These are phyloP conservation scores for Athalia cordata DNA, from an alignment of 2,888 invertebrate genomes.

Conservation along the genomic window DNA sequence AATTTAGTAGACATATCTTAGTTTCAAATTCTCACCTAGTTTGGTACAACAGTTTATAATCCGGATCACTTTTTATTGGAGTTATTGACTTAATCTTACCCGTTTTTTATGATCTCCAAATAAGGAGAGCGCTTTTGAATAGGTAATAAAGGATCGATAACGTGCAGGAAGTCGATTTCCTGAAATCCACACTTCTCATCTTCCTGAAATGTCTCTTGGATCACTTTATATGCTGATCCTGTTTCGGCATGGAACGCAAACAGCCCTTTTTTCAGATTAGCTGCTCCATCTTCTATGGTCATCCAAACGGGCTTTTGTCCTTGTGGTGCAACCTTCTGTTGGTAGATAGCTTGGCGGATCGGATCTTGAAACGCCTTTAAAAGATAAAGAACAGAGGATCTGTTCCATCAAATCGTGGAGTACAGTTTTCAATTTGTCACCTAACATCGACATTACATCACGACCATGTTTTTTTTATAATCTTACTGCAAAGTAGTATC, in stretches of 20 bases:
- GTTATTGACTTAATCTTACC: constrained; percentile 54
- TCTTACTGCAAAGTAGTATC: constrained; percentile 80
- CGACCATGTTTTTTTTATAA: background rate
- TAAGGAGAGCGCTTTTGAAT: constrained; percentile 69
- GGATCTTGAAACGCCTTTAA: constrained; percentile 80
- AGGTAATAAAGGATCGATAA: constrained; percentile 64
- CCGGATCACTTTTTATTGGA: background rate
- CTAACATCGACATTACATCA: background rate
- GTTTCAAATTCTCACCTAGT: background rate
- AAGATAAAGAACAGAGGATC: constrained; percentile 2
- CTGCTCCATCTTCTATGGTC: constrained; percentile 79
- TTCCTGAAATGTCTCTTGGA: constrained; percentile 81
- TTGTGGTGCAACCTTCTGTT: constrained; percentile 79
- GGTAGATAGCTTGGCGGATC: constrained; percentile 78
- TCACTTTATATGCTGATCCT: constrained; percentile 80
- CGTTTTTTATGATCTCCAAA: constrained; percentile 69
- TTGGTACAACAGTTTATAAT: background rate
- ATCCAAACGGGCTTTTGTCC: constrained; percentile 78
- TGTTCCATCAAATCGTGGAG: background rate
- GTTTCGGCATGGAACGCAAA: constrained; percentile 83
- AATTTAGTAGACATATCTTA: background rate
- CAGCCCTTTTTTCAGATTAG: constrained; percentile 77
- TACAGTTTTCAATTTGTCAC: background rate
- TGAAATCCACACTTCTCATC: constrained; percentile 83
- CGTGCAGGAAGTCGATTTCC: constrained; percentile 76